Conservation (phyloP, 1,140 invertebrate species). For the Lepidurus packardi region DNA sequence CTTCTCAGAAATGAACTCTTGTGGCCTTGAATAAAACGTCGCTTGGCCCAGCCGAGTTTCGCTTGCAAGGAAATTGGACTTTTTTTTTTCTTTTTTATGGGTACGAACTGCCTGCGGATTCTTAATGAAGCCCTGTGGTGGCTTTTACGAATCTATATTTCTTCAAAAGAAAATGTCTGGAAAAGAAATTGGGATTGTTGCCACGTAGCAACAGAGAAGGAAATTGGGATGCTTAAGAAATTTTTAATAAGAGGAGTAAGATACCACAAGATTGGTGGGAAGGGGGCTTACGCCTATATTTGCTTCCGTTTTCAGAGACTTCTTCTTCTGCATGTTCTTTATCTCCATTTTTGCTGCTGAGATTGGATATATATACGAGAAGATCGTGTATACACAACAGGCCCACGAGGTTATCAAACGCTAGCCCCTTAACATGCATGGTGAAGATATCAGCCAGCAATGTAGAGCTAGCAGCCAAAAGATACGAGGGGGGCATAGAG, state of each 20-base stretch:
- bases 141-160: neutral
- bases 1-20: neutral
- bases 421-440: neutral
- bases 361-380: neutral
- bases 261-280: neutral
- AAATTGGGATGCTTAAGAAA: neutral
- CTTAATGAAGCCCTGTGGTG: neutral
- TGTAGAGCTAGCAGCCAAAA: neutral
- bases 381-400: neutral
- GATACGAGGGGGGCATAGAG: neutral
- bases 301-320: conserved; percentile 7
- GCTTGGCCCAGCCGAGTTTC: neutral
- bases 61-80: neutral
- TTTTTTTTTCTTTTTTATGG: neutral
- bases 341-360: neutral
- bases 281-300: neutral
- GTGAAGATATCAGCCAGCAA: conserved; percentile 6
- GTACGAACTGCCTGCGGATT: neutral
- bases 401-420: conserved; percentile 13
- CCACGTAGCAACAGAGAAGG: neutral
- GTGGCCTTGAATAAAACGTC: neutral
- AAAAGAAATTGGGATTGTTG: neutral
- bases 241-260: neutral
- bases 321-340: neutral
- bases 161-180: neutral